Conservation (phyloP, 2,113 vertebrate genomes). For the Onychostruthus taczanowskii region DNA sequence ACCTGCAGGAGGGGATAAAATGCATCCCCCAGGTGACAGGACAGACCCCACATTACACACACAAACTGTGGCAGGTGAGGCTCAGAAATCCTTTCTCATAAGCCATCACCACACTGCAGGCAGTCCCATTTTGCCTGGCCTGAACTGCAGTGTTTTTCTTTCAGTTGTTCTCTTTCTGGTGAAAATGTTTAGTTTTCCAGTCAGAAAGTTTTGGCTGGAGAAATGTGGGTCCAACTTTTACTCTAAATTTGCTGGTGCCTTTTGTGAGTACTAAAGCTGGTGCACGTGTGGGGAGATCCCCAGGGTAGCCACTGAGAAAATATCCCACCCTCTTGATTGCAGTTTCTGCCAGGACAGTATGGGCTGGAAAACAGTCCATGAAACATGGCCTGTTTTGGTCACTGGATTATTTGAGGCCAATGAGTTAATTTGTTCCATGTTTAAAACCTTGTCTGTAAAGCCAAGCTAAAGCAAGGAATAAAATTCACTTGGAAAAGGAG, state of each 20-base stretch:
- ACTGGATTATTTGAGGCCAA: not conserved
- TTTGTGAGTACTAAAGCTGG: not conserved
- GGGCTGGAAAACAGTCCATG: not conserved
- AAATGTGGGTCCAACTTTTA: not conserved
- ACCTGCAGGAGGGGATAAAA: not conserved
- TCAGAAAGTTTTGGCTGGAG: not conserved
- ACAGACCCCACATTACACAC: not conserved
- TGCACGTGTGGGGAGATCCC: accelerated
- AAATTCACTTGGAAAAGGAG: not conserved
- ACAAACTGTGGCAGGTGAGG: not conserved
- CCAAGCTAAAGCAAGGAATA: not conserved
- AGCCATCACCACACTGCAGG: not conserved
- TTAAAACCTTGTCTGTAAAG: not conserved
- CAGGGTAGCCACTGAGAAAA: not conserved
- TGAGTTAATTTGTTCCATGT: not conserved
- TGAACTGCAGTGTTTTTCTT: not conserved
- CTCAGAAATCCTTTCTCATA: not conserved
- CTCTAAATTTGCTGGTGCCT: not conserved
- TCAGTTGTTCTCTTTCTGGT: not conserved
- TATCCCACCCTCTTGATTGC: not conserved
- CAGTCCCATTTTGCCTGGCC: not conserved
- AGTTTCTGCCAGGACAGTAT: not conserved
- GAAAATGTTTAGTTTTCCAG: not conserved
- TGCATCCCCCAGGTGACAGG: not conserved
- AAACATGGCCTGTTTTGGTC: not conserved